phyloP scores from a whole-genome alignment of 1,140 invertebrate species.

The Papilio dardanus region DNA sequence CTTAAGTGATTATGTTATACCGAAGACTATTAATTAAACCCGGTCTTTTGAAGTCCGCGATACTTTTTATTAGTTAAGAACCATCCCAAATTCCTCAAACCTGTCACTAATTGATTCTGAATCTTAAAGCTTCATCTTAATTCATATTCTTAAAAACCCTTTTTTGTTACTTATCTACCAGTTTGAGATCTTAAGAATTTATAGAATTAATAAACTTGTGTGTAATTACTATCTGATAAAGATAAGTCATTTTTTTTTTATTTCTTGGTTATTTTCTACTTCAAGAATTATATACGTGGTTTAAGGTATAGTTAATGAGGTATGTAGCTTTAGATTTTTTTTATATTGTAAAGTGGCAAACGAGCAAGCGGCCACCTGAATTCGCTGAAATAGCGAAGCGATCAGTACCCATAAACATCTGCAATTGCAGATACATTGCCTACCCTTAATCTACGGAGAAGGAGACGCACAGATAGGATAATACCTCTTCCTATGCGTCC shows the following conservation, averaged over 20 bases:
- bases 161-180: slow-evolving; percentile 6
- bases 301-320: too few relatives aligned
- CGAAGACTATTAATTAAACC: slow-evolving; percentile 22
- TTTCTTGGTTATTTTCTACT: too few relatives aligned
- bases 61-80: slow-evolving; percentile 34
- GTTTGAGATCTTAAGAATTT: slow-evolving; percentile 20
- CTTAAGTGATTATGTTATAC: neutral
- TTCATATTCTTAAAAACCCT: slow-evolving; percentile 28
- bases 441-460: too few relatives aligned
- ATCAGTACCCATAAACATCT: too few relatives aligned
- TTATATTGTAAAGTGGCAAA: too few relatives aligned
- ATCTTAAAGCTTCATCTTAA: slow-evolving; percentile 32
- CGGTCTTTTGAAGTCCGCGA: slow-evolving; percentile 32
- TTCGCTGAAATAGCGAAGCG: too few relatives aligned
- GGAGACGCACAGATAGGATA: too few relatives aligned
- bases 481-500: too few relatives aligned
- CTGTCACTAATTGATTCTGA: slow-evolving; percentile 38
- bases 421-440: too few relatives aligned
- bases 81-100: slow-evolving; percentile 35
- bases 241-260: neutral
- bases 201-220: slow-evolving; percentile 11
- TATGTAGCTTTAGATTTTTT: too few relatives aligned
- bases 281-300: too few relatives aligned
- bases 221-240: slow-evolving; percentile 6
- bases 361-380: too few relatives aligned